Conservation (phyloP, 2,797 vertebrate genomes). For the Vespertilio murinus region DNA sequence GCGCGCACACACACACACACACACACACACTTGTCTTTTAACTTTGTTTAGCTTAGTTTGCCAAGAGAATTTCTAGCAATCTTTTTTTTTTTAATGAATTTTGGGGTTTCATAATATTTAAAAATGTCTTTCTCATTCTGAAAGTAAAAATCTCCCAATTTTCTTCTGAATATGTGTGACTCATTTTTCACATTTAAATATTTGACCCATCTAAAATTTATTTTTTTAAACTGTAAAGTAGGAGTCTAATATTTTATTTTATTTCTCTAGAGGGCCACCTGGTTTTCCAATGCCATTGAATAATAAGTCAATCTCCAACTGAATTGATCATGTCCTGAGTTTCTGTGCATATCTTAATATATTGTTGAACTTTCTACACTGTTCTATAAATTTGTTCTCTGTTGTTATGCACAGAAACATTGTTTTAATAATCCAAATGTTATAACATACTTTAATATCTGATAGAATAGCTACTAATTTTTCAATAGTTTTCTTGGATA, state of each 20-base stretch:
- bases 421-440: conserved; percentile 8
- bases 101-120: conserved; percentile 6
- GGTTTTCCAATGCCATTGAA: background rate
- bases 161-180: conserved; percentile 21
- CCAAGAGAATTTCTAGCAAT: conserved; percentile 1
- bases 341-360: conserved; percentile 22
- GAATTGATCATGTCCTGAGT: background rate
- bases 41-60: background rate
- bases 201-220: background rate
- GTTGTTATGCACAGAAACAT: background rate
- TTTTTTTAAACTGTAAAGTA: background rate
- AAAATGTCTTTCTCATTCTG: background rate
- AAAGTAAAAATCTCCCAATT: background rate
- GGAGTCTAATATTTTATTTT: background rate
- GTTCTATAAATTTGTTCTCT: background rate
- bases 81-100: background rate
- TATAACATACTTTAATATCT: background rate
- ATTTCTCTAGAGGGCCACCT: background rate
- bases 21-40: background rate
- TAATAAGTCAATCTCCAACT: background rate
- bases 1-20: background rate
- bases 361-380: background rate
- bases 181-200: conserved; percentile 19
- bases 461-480: background rate
- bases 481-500: background rate